Percentiles rank a stretch among this genome's conserved stretches.
Evolutionary conservation across 2,113 vertebrate species (phyloP).

Genomic region (Sapayoa aenigma): DNA sequence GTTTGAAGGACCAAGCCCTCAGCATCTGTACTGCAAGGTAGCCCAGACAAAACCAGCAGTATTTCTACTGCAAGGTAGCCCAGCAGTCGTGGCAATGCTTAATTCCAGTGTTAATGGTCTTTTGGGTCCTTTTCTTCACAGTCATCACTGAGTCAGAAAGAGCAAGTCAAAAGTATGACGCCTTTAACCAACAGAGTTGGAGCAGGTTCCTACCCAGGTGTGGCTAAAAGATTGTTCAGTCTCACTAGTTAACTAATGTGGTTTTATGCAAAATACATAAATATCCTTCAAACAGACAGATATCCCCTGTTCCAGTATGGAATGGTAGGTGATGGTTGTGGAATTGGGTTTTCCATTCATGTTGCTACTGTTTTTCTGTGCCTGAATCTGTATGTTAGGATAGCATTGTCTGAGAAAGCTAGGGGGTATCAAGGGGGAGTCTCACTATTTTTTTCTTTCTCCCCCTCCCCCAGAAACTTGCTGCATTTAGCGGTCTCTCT

Average conservation of each 20-base stretch:
- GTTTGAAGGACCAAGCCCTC: not conserved
- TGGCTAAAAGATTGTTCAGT: not conserved
- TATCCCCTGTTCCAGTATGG: not conserved
- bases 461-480: not conserved
- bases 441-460: accelerated
- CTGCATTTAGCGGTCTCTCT: not conserved
- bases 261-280: not conserved
- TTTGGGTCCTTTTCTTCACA: not conserved
- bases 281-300: not conserved
- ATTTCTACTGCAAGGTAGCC: not conserved
- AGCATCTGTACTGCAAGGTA: not conserved
- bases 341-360: not conserved
- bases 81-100: not conserved
- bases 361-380: not conserved
- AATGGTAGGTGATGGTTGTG: not conserved
- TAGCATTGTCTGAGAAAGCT: not conserved
- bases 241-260: not conserved
- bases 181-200: not conserved
- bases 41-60: no score
- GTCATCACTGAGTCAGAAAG: not conserved
- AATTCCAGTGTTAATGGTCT: not conserved
- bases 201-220: not conserved
- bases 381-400: not conserved
- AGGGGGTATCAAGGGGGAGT: not conserved
- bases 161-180: accelerated